Conservation (phyloP, 2,113 vertebrate species). For the Dermatemys mawii region DNA sequence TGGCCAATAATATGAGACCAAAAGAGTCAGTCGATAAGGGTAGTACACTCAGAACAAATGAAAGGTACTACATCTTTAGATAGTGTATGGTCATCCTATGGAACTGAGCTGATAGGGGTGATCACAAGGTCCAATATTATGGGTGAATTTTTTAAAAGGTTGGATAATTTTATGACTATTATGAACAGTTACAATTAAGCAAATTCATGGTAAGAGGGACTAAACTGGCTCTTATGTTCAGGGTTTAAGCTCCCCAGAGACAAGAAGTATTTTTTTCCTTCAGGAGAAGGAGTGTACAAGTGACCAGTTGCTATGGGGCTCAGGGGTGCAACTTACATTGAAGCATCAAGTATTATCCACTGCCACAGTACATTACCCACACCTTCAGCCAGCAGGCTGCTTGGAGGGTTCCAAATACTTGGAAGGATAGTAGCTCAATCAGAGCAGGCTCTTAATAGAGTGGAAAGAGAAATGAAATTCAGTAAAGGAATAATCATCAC, state of each 20-base stretch:
- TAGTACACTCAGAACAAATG: background rate
- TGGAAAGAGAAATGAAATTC: background rate
- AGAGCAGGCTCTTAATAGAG: background rate
- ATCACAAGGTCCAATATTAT: background rate
- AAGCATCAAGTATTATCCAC: background rate
- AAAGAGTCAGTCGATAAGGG: background rate
- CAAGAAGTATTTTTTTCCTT: background rate
- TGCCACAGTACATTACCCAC: background rate
- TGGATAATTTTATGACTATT: conserved; percentile 28
- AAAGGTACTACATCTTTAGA: background rate
- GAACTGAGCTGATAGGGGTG: conserved; percentile 11
- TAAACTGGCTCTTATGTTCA: conserved; percentile 17
- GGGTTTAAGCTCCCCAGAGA: conserved; percentile 5
- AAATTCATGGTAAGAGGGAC: conserved; percentile 51
- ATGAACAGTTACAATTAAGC: conserved; percentile 18
- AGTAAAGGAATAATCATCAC: background rate
- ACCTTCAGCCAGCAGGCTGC: fast-evolving
- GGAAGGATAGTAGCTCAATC: background rate
- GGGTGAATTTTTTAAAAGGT: conserved; percentile 32
- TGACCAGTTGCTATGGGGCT: background rate
- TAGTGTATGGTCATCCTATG: background rate
- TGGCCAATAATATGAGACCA: background rate
- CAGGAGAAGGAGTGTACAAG: background rate
- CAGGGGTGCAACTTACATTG: background rate
- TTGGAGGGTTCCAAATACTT: fast-evolving